These are phyloP conservation scores for Amblyopsis hoosieri DNA, from an alignment of 2,797 vertebrate genomes.

Conservation along the genomic window DNA sequence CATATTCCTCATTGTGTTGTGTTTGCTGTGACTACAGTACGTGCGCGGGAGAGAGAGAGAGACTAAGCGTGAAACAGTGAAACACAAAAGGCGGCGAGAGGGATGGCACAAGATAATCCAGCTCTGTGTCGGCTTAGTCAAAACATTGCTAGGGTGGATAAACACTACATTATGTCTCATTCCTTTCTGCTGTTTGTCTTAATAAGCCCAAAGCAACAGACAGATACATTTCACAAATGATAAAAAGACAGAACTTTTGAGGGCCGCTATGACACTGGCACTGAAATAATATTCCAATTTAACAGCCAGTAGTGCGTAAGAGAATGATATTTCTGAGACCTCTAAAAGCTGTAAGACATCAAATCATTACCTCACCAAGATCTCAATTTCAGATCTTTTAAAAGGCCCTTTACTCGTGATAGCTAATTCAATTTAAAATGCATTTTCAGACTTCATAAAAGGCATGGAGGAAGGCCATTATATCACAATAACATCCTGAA, in stretches of 20 bases:
- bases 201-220: constrained; percentile 39
- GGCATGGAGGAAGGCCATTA: neutral
- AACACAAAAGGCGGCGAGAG: constrained; percentile 44
- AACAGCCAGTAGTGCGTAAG: constrained; percentile 1
- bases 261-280: constrained; percentile 14
- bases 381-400: neutral
- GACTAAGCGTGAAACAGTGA: constrained; percentile 21
- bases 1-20: constrained; percentile 30
- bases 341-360: neutral
- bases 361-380: neutral
- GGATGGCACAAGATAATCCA: constrained; percentile 44
- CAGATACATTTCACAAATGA: constrained; percentile 52
- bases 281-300: neutral
- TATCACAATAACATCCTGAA: constrained; percentile 17
- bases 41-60: neutral
- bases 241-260: constrained; percentile 28
- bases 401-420: neutral
- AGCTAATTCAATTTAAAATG: neutral
- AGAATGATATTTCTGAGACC: neutral
- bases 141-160: constrained; percentile 50
- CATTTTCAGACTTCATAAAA: neutral
- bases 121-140: constrained; percentile 52
- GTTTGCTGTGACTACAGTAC: constrained; percentile 61
- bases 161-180: constrained; percentile 46
- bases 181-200: constrained; percentile 53